Evolutionary conservation across 2,888 invertebrate genomes (phyloP), one percentile per base, ranked within the genome.

Genomic region (Drosophila anceps): DNA sequence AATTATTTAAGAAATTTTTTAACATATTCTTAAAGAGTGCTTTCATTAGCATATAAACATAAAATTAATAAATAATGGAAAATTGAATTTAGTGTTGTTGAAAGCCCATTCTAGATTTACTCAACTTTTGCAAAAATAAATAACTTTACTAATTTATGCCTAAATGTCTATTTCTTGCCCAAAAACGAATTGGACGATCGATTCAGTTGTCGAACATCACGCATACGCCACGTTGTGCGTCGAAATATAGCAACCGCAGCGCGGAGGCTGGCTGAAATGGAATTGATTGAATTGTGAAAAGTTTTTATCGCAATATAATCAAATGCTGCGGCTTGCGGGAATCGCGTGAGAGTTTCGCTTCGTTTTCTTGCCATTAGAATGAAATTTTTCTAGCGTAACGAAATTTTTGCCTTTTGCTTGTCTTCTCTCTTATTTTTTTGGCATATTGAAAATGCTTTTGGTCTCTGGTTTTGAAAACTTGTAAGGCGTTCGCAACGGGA

Each of bases 231-330:
- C 29, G 54, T 15, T 39, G 54, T 15, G n/a, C 37, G 33, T 35
- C 8, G 33, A 15, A 13, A n/a, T 2, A 13, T 0, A 20, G 4
- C 8, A 15, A 13, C 13, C n/a, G n/a, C 20, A 18, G 29, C 5
- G 39, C 1, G 41, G 18, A 39, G 55, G 63, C 73, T 12, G 18
- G 59, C 57, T 73, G 79, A 81, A 79, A 71, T 72, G 69, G 64
- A 82, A 87, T 90, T 88, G 87, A 87, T 85, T 82, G 86, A 86
- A 82, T 90, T 80, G 90, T 79, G 80, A 79, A 87, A 90, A 88
- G 73, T 85, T 87, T 50, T 80, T 77, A 85, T 81, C 64, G 86
- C 78, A 76, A 76, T 68, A 79, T 83, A 85, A 88, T 85, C 80
- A 80, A 87, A 81, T 73, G 76, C 86, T 74, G 81, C 55, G 90